Evolutionary conservation across 2,888 invertebrate species (phyloP).

Genomic region (Erebia palarica): DNA sequence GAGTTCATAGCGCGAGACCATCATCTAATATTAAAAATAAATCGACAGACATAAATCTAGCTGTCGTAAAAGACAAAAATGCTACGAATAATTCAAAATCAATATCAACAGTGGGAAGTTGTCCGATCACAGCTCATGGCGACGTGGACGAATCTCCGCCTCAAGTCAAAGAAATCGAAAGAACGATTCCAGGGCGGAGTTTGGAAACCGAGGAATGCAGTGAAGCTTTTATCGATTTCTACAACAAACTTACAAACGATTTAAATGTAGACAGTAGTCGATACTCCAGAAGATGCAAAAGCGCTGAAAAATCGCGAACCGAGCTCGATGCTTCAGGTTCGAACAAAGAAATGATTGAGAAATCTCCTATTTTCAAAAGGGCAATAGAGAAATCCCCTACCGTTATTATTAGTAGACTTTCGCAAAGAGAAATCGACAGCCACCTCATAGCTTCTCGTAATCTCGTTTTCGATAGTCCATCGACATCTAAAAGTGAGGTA

Average conservation of each 20-base stretch:
- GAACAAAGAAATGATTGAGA: background rate
- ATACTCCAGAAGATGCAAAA: background rate
- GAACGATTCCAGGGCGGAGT: conserved; percentile 51
- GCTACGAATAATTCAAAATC: conserved; percentile 51
- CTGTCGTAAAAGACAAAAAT: background rate
- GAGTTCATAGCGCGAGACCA: background rate
- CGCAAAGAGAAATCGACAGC: conserved; percentile 39
- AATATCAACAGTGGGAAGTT: conserved; percentile 55
- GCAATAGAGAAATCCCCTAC: conserved; percentile 10
- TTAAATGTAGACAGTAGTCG: conserved; percentile 35
- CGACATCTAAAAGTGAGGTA: background rate
- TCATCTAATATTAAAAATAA: background rate
- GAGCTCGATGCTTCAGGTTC: background rate
- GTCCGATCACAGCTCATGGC: conserved; percentile 62
- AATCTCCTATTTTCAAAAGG: background rate
- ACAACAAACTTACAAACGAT: conserved; percentile 51
- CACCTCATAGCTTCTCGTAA: conserved; percentile 40
- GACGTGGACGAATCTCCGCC: conserved; percentile 60
- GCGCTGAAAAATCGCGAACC: background rate
- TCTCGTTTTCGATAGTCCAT: background rate
- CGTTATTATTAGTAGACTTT: conserved; percentile 39
- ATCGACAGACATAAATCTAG: conserved; percentile 15
- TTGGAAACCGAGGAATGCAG: conserved; percentile 55
- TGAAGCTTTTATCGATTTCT: conserved; percentile 54
- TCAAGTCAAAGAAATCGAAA: conserved; percentile 44